Evolutionary conservation across 30 jellyfish, hydroid and myxozoan species (phyloP).

Genomic region (Turritopsis dohrnii): DNA sequence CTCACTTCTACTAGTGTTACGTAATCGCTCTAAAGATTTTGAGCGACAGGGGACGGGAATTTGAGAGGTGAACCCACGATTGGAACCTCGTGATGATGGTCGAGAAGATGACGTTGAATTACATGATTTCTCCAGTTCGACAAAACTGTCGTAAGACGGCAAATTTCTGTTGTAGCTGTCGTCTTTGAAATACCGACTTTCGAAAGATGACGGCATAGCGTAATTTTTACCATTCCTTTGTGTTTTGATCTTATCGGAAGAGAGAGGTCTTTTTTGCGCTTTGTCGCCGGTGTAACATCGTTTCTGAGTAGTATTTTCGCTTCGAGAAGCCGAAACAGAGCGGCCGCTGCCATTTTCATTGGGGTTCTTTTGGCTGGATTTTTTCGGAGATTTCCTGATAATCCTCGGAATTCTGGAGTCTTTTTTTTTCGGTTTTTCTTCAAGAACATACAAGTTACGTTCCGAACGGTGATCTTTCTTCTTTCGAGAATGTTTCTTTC

Average conservation of each 20-base stretch:
- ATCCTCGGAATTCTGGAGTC: background rate
- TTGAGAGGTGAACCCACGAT: background rate
- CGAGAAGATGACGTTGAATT: conserved; percentile 12
- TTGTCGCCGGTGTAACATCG: background rate
- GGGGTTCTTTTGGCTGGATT: background rate
- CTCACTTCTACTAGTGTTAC: background rate
- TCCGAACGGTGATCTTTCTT: background rate
- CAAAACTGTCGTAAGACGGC: background rate
- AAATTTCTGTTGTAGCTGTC: background rate
- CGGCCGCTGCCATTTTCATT: background rate
- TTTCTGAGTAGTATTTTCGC: background rate
- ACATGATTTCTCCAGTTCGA: background rate
- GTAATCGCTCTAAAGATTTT: background rate
- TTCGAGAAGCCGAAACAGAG: background rate
- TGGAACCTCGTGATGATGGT: conserved; percentile 17
- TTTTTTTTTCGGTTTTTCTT: background rate
- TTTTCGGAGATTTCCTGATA: background rate
- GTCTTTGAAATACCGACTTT: background rate
- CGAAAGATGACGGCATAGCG: background rate
- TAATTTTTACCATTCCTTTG: background rate
- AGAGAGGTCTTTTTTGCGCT: background rate
- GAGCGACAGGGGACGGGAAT: conserved; percentile 8
- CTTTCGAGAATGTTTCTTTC: background rate
- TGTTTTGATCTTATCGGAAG: background rate
- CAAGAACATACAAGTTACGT: background rate